Conservation (phyloP, 2,113 vertebrate genomes). For the Sturnira hondurensis region DNA sequence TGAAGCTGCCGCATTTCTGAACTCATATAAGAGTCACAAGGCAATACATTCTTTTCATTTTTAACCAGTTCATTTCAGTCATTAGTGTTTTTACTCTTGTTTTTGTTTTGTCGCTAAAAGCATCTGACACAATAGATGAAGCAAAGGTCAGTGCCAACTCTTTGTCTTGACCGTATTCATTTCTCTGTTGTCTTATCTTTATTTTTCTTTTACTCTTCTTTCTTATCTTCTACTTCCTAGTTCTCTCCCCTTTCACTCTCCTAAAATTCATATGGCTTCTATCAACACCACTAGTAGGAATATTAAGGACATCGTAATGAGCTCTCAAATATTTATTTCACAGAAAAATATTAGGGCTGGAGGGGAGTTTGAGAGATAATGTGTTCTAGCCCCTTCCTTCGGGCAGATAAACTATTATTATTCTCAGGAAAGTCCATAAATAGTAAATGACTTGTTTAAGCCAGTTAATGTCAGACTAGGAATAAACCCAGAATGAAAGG, state of each 20-base stretch:
- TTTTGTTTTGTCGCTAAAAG: background rate
- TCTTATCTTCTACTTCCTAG: background rate
- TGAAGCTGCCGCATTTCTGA: background rate
- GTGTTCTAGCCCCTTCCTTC: constrained; percentile 1
- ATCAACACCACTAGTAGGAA: constrained; percentile 28
- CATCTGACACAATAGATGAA: background rate
- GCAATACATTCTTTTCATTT: background rate
- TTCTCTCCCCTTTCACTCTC: background rate
- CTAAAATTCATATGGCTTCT: background rate
- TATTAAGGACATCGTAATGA: constrained; percentile 26
- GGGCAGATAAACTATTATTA: constrained; percentile 27
- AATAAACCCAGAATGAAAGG: background rate
- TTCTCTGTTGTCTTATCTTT: background rate
- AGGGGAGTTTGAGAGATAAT: constrained; percentile 23
- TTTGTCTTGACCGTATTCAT: background rate
- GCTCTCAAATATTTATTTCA: constrained; percentile 35
- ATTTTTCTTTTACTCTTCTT: background rate
- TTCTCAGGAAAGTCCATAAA: constrained; percentile 43
- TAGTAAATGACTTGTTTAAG: constrained; percentile 24
- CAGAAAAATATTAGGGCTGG: constrained; percentile 18
- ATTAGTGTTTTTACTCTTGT: background rate
- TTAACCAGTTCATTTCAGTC: background rate
- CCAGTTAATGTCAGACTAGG: background rate
- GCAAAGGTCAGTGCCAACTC: background rate
- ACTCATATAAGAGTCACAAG: background rate